phyloP scores from a whole-genome alignment of 2,113 vertebrate species.

The Calonectris borealis region DNA sequence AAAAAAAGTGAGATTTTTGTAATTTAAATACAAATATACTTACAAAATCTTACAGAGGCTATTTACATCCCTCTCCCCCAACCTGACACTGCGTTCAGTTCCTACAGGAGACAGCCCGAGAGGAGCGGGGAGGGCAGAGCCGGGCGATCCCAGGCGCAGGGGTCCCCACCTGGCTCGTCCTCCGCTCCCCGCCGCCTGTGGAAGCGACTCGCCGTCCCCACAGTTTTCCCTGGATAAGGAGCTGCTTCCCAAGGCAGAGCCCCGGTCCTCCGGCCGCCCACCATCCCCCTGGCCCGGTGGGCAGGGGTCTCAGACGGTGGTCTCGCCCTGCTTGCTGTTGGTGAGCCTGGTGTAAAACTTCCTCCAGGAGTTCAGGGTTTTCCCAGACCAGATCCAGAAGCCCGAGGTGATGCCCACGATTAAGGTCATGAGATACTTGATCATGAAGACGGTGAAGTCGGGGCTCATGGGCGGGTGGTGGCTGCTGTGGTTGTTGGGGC shows the following conservation, averaged over 20 bases:
- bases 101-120: neutral
- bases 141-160: neutral
- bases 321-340: conserved; percentile 93
- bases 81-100: conserved; percentile 52
- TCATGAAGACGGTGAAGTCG: conserved; percentile 98
- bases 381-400: conserved; percentile 99
- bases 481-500: conserved; percentile 76
- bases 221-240: neutral
- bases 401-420: conserved; percentile 98
- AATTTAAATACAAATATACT: conserved; percentile 98
- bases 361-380: conserved; percentile 96
- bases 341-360: conserved; percentile 96
- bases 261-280: neutral
- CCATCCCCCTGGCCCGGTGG: neutral
- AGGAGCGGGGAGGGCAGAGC: neutral
- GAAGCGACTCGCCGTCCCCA: neutral
- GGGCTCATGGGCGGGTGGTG: conserved; percentile 88
- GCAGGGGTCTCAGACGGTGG: conserved; percentile 82
- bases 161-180: neutral
- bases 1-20: conserved; percentile 60
- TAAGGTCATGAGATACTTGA: conserved; percentile 97
- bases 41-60: conserved; percentile 92
- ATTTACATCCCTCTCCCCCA: conserved; percentile 84
- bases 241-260: neutral
- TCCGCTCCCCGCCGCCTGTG: neutral